Evolutionary conservation across 2,797 vertebrate genomes (phyloP).

Genomic region (Ptychobarbus kaznakovi): DNA sequence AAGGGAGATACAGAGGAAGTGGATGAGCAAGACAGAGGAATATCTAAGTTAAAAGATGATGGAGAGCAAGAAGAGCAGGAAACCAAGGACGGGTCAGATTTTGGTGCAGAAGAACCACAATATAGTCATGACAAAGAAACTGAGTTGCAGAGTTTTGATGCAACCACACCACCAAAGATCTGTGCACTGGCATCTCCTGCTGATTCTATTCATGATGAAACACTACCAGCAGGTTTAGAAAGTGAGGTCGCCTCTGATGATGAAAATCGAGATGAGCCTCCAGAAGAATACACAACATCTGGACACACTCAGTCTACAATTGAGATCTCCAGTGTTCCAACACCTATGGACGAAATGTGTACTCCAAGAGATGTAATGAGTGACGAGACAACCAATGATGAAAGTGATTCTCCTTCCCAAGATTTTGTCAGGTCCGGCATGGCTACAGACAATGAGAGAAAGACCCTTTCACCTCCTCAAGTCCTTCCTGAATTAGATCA

Average conservation of each 20-base stretch:
- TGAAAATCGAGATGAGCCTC: slow-evolving; percentile 87
- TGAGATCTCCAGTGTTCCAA: slow-evolving; percentile 93
- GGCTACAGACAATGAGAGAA: slow-evolving; percentile 79
- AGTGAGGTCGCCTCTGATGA: slow-evolving; percentile 90
- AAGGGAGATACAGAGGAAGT: slow-evolving; percentile 92
- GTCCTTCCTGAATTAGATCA: slow-evolving; percentile 79
- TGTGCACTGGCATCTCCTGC: slow-evolving; percentile 84
- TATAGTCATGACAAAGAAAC: slow-evolving; percentile 64
- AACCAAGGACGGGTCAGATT: slow-evolving; percentile 74
- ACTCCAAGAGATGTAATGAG: slow-evolving; percentile 91
- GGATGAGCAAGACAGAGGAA: slow-evolving; percentile 78
- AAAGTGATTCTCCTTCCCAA: slow-evolving; percentile 88
- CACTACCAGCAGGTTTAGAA: slow-evolving; percentile 84
- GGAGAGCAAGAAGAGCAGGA: slow-evolving; percentile 72
- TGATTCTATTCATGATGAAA: slow-evolving; percentile 88
- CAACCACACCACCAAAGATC: slow-evolving; percentile 76
- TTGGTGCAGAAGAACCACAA: slow-evolving; percentile 59
- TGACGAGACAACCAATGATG: slow-evolving; percentile 90
- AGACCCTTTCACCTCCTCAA: slow-evolving; percentile 79
- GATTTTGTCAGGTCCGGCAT: slow-evolving; percentile 83
- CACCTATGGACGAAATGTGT: slow-evolving; percentile 94
- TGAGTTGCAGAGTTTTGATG: slow-evolving; percentile 71
- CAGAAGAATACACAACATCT: slow-evolving; percentile 90
- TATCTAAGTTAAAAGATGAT: slow-evolving; percentile 57
- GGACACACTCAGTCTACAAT: slow-evolving; percentile 91